Evolutionary conservation across 1,140 invertebrate species (phyloP), one percentile per base, ranked within the genome.

Genomic region (Latrodectus geometricus): DNA sequence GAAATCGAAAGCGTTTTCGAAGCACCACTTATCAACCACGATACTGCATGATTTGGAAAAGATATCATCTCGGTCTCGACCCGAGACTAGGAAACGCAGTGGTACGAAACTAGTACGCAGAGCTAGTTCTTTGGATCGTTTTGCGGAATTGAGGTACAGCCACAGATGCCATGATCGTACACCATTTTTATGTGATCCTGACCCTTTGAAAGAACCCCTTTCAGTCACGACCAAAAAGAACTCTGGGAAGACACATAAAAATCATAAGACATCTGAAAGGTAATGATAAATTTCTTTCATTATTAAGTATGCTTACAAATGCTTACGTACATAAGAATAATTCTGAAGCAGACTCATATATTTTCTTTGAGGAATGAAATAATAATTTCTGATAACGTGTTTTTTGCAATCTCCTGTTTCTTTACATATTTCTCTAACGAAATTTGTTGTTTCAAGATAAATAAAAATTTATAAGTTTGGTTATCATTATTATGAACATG

Each of bases 181-280:
- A 12, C 85, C 85, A 66, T 73, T 87, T 21, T n/a, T 79, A 5
- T 87, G 85, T 14, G 85, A 87, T 87, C 85, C 85, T 15, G 85
- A 87, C 50, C 85, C 85, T 54, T 74, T 87, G n/a, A 87, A 80
- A 49, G 68, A n/a, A 9, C 85, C 81, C 14, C 4, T 4, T 1
- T 12, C 52, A 1, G 74, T 8, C 23, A 56, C 5, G 35, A 48
- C 54, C 14, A 66, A 79, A 56, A 68, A 52, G 49, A 77, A 52
- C 14, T 9, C 9, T 5, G 17, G 21, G 23, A 84, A 76, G 49
- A 50, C 72, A 5, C n/a, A 14, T 1, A 75, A 23, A 54, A 15
- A 49, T 48, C 61, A 23, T 14, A 84, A 76, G 15, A 20, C 35
- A 9, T 52, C 72, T 52, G 82, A 84, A 49, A 84, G 82, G 82